Conservation (phyloP, 2,113 vertebrate genomes). For the Emydocephalus ijimae region DNA sequence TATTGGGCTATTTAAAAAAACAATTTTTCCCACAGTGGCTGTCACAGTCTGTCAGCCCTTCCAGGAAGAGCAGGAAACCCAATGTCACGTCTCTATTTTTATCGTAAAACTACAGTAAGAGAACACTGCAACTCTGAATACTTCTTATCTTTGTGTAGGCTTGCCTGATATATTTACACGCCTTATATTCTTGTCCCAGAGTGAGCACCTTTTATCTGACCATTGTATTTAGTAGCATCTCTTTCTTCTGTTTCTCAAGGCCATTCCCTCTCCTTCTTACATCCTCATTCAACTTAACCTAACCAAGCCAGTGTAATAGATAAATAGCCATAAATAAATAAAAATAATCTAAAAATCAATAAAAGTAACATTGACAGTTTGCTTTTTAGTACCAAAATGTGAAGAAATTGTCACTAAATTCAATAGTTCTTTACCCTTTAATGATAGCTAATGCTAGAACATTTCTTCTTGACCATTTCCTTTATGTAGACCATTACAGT, state of each 20-base stretch:
- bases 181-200: background rate
- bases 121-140: background rate
- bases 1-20: background rate
- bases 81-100: background rate
- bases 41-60: background rate
- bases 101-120: background rate
- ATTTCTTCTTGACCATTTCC: background rate
- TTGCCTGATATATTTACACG: background rate
- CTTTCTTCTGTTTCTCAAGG: background rate
- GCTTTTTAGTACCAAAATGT: background rate
- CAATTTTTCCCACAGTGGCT: too few relatives aligned
- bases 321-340: background rate
- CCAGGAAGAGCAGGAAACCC: background rate
- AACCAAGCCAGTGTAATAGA: background rate
- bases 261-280: background rate
- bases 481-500: background rate
- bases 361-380: background rate
- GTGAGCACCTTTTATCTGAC: background rate
- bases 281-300: background rate
- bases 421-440: background rate
- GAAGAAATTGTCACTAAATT: background rate
- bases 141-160: background rate
- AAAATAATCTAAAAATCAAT: background rate
- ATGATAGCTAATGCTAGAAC: background rate
- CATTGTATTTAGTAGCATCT: background rate